Conservation (phyloP, 2,888 invertebrate species). For the Caenorhabditis sp. region DNA sequence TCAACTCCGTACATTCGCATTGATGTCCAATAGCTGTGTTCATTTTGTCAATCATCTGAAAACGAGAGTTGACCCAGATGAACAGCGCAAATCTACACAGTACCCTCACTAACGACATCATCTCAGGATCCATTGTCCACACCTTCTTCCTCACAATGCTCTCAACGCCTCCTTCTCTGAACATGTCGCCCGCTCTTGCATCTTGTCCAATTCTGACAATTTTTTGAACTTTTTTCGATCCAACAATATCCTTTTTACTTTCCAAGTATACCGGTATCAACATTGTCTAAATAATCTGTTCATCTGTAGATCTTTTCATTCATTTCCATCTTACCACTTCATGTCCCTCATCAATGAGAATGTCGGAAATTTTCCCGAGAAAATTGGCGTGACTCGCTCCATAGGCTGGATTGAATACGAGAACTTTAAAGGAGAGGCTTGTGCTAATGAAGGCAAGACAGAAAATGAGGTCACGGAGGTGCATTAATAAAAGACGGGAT, state of each 20-base stretch:
- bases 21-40: constrained; percentile 18
- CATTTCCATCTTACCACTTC: constrained; percentile 48
- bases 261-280: constrained; percentile 39
- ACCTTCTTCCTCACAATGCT: constrained; percentile 13
- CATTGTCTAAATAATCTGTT: constrained; percentile 36
- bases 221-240: constrained; percentile 48
- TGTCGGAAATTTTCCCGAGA: constrained; percentile 59
- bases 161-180: constrained; percentile 12
- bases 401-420: constrained; percentile 60
- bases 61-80: too few relatives aligned
- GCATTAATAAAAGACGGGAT: not conserved
- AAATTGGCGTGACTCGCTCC: constrained; percentile 60
- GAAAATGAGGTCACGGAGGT: not conserved
- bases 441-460: not conserved
- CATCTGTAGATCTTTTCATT: not conserved
- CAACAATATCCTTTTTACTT: constrained; percentile 27
- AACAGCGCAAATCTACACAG: too few relatives aligned
- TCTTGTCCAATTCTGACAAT: constrained; percentile 33
- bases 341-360: constrained; percentile 56
- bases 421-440: constrained; percentile 39
- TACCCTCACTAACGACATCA: constrained; percentile 23
- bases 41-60: constrained; percentile 8
- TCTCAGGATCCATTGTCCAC: constrained; percentile 36
- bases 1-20: constrained; percentile 24
- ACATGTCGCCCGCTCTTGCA: constrained; percentile 5